Base-by-base conservation (phyloP, 1,140 invertebrate species). In the Aphaenogaster floridana region DNA sequence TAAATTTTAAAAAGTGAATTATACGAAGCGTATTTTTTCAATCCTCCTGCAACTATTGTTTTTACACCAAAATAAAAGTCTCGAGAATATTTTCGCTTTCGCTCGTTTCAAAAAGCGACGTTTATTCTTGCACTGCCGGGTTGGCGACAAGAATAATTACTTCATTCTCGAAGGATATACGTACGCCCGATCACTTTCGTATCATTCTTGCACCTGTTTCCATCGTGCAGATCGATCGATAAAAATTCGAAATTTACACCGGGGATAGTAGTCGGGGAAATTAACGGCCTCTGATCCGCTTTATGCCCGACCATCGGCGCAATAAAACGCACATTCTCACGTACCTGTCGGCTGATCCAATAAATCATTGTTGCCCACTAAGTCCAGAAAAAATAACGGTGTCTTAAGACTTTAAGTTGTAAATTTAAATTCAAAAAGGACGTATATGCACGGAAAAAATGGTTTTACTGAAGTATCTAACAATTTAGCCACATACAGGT, bases 181-280 rank as follows among this genome's bases (percentile, higher is more conserved):
- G 28, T 15, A 8, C 17, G n/a, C 52, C 36, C 11, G 64, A 83
- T 78, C 71, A 39, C 39, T 74, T 57, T 74, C 59, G 34, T 57
- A 69, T 77, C 76, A 13, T 72, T 45, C 45, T 84, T 9, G 88
- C 89, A 90, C 71, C 88, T 90, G 88, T 87, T 87, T 50, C 39
- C 17, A 7, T 2, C 54, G 21, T 54, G 17, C 42, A 13, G 87
- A 90, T 89, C 88, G 77, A n/a, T 52, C 28, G 88, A 86, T 72
- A 86, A 89, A 76, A 72, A 57, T 87, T 76, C 52, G 21, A 88
- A 85, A 85, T 83, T 89, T 80, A 50, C 50, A 52, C 34, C 59
- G n/a, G 15, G 1, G 11, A 15, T 17, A 34, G 57, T 11, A 59
- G 5, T 57, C 48, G 50, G 28, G 28, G 15, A 39, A 79, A 80